Evolutionary conservation across 2,797 vertebrate species (phyloP), one percentile per base, ranked within the genome.

Genomic region (Eupleurogrammus muticus): DNA sequence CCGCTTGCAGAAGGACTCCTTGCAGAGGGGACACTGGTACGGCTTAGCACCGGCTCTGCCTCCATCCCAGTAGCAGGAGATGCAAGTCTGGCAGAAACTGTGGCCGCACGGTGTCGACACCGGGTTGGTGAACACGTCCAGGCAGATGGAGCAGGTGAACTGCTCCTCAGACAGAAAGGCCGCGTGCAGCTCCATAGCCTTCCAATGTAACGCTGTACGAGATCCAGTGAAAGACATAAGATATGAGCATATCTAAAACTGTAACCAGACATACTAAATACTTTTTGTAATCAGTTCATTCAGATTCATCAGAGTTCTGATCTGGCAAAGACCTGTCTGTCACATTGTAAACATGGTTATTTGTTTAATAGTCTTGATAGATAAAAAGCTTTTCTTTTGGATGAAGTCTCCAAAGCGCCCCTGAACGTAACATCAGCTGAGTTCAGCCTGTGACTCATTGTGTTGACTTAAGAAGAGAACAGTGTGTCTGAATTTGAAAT

Each of bases 51-150:
- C 38, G 1, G 34, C 42, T 23, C 62, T 32, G 28, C 23, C 40
- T 19, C 75, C 54, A 0, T 93, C 87, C 93, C 94, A 94, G 83
- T 94, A 94, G 20, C 80, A 84, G 2, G 65, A 84, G 80, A 96
- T 93, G 84, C 96, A 96, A 50, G 0, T 4, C 66, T 90, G 72
- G 75, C 95, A 96, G 91, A 95, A 96, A 82, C 91, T 96, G 93
- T 96, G 96, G 19, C 96, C 96, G 19, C 96, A 97, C 44, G 93
- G 93, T 5, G 93, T 93, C 9, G 95, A 95, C 16, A 93, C 92
- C 0, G 95, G 92, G 63, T 92, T 91, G 58, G 35, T 72, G 64
- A 92, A 94, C 42, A 94, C 65, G 0, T 82, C 92, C 53, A 94
- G 87, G 65, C 95, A 94, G 70, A 96, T 95, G 0, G 93, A 90